Evolutionary conservation across 2,113 vertebrate genomes (phyloP).

Genomic region (Jaculus jaculus): DNA sequence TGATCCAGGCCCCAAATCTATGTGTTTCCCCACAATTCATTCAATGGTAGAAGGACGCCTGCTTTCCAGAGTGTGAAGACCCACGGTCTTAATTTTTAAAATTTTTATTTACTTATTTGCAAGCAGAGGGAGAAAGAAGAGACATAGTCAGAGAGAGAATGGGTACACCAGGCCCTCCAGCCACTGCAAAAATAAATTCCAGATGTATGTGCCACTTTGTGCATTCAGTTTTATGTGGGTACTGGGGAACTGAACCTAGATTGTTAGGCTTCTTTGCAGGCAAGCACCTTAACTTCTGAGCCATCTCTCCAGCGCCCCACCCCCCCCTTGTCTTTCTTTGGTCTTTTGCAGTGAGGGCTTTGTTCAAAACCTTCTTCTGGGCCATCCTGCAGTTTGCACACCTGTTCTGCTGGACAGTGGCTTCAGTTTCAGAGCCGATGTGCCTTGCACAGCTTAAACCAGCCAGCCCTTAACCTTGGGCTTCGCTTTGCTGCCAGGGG

Average conservation of each 20-base stretch:
- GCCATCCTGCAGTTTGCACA: not conserved
- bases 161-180: no score
- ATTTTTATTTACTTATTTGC: no score
- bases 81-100: not conserved
- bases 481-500: not conserved
- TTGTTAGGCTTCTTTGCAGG: no score
- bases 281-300: no score
- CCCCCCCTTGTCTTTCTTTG: no score
- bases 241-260: no score
- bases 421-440: not conserved
- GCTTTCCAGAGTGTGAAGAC: not conserved
- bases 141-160: no score
- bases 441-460: not conserved
- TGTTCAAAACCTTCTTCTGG: not conserved
- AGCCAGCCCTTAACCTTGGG: not conserved
- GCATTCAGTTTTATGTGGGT: no score
- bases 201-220: no score
- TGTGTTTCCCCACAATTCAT: not conserved
- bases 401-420: not conserved
- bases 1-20: not conserved
- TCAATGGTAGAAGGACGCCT: not conserved
- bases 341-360: not conserved
- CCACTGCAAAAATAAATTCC: no score
- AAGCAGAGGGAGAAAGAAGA: no score
- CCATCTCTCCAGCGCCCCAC: no score